Percentiles rank a stretch among this genome's conserved stretches.
Conservation (phyloP, 2,797 vertebrate genomes). For the Cyclura pinguis region DNA sequence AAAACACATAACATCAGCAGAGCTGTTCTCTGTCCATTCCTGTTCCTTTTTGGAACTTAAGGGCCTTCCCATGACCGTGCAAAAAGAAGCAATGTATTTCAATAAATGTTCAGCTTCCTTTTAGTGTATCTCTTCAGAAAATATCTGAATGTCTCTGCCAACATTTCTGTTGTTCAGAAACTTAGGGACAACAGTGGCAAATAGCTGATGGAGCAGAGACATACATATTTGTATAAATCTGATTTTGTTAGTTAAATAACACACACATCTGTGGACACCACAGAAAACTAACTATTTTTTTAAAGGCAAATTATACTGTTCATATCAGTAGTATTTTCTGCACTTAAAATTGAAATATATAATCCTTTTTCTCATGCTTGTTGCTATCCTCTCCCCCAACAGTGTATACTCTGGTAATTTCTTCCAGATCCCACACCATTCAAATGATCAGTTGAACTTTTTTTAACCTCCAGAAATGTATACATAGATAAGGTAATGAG, state of each 20-base stretch:
- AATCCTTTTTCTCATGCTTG: neutral
- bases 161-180: neutral
- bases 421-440: neutral
- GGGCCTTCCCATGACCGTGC: neutral
- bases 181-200: neutral
- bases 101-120: neutral
- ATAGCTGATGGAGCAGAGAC: neutral
- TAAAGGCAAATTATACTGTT: neutral
- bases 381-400: neutral
- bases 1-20: too few relatives aligned
- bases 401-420: neutral
- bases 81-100: neutral
- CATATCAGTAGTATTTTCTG: neutral
- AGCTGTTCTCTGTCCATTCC: neutral
- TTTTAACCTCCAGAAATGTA: neutral
- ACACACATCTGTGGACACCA: neutral
- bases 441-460: neutral
- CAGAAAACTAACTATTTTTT: neutral
- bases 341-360: neutral
- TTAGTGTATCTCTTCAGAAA: neutral
- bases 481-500: too few relatives aligned
- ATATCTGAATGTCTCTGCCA: neutral
- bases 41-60: too few relatives aligned
- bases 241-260: neutral
- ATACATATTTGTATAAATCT: neutral